phyloP scores from a whole-genome alignment of 1,140 invertebrate species.

The Drosophila sulfurigaster region DNA sequence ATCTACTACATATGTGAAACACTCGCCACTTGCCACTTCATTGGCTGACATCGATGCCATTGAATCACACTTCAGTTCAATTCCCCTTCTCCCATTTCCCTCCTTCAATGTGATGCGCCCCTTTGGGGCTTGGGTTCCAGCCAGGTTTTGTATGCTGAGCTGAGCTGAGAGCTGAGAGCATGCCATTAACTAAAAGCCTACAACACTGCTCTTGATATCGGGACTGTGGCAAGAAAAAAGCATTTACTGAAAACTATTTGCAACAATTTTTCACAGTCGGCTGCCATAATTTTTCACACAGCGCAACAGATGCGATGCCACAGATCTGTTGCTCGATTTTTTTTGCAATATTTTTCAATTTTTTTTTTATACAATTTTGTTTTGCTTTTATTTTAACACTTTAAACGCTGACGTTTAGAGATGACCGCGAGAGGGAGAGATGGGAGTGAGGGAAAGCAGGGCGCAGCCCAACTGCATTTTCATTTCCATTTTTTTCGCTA shows the following conservation, averaged over 20 bases:
- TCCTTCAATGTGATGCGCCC: background rate
- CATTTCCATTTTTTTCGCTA: slow-evolving; percentile 73
- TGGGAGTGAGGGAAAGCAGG: slow-evolving; percentile 27
- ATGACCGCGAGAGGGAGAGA: slow-evolving; percentile 5
- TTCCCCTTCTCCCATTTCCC: background rate
- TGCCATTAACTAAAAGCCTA: slow-evolving; percentile 75
- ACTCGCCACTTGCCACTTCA: slow-evolving; percentile 55
- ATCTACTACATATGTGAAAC: slow-evolving; percentile 39
- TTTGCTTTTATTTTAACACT: slow-evolving; percentile 79
- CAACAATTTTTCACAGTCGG: slow-evolving; percentile 82
- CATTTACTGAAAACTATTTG: slow-evolving; percentile 82
- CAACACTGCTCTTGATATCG: slow-evolving; percentile 53
- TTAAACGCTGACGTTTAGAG: slow-evolving; percentile 72
- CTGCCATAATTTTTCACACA: slow-evolving; percentile 82
- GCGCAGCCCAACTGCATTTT: slow-evolving; percentile 61
- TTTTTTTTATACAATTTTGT: slow-evolving; percentile 35
- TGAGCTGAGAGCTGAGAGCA: slow-evolving; percentile 29
- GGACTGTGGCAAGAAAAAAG: slow-evolving; percentile 56
- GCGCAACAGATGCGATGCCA: slow-evolving; percentile 36
- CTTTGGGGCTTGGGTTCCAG: slow-evolving; percentile 8
- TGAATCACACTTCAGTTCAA: slow-evolving; percentile 42
- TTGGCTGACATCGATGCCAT: slow-evolving; percentile 70
- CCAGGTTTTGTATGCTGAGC: slow-evolving; percentile 13
- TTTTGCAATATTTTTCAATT: slow-evolving; percentile 21
- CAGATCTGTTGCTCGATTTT: slow-evolving; percentile 34